A percentile compares a stretch with the other conserved stretches of the same genome.
Conservation (phyloP, 1,140 invertebrate genomes). For the Drosophila watanabei region DNA sequence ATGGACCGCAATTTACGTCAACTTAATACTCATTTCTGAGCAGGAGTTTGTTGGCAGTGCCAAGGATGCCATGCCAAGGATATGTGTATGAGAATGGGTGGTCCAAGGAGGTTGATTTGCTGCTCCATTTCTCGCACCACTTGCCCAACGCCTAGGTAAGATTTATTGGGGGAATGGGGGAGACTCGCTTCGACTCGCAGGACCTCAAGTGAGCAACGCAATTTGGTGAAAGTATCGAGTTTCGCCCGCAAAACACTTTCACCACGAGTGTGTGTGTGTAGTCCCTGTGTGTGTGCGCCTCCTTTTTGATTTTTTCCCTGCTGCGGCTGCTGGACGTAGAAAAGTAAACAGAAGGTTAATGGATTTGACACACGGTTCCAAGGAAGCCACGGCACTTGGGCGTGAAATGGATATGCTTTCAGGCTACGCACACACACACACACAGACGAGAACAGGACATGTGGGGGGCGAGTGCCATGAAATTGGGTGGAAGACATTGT, state of each 20-base stretch:
- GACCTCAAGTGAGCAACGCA: slow-evolving; percentile 81
- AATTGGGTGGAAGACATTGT: slow-evolving; percentile 25
- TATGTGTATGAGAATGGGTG: slow-evolving; percentile 32
- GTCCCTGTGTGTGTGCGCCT: not conserved
- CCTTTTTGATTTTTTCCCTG: slow-evolving; percentile 54
- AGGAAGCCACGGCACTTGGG: slow-evolving; percentile 69
- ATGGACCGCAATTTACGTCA: slow-evolving; percentile 85
- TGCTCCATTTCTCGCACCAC: slow-evolving; percentile 65
- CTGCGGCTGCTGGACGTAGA: slow-evolving; percentile 69
- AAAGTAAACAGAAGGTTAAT: slow-evolving; percentile 86
- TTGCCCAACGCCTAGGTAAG: slow-evolving; percentile 64
- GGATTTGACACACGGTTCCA: slow-evolving; percentile 84
- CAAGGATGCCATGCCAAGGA: slow-evolving; percentile 22
- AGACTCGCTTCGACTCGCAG: slow-evolving; percentile 35
- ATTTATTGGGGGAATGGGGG: slow-evolving; percentile 63
- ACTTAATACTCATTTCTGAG: slow-evolving; percentile 78
- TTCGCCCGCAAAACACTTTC: slow-evolving; percentile 61
- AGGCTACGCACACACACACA: slow-evolving; percentile 64
- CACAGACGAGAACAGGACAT: not conserved
- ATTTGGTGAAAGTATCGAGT: slow-evolving; percentile 84
- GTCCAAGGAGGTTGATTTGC: slow-evolving; percentile 59
- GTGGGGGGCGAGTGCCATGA: not conserved
- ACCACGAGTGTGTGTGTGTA: slow-evolving; percentile 6
- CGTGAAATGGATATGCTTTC: slow-evolving; percentile 83
- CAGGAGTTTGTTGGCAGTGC: slow-evolving; percentile 20